Evolutionary conservation across 2,888 invertebrate species (phyloP).

Genomic region (Agonopterix alstromeriana): DNA sequence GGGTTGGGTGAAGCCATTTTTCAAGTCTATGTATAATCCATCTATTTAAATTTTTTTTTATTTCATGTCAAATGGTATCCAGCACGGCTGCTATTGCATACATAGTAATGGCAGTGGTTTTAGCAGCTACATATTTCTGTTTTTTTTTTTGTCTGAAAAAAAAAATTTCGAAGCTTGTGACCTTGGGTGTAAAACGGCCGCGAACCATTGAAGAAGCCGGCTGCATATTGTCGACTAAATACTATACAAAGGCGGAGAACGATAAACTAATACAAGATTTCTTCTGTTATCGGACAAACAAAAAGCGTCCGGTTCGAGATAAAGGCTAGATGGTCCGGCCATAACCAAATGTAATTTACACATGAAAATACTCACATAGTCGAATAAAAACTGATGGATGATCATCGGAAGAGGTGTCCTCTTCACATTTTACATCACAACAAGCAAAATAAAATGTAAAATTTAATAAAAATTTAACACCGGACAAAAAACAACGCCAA

Average conservation of each 20-base stretch:
- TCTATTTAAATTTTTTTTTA: constrained; percentile 36
- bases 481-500: constrained; percentile 72
- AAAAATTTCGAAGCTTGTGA: no score
- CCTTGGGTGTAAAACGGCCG: no score
- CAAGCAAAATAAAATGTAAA: constrained; percentile 50
- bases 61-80: constrained; percentile 46
- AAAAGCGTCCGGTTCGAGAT: constrained; percentile 10
- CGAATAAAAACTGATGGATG: constrained; percentile 41
- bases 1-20: constrained; percentile 40
- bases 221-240: no score
- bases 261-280: background rate
- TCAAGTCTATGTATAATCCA: constrained; percentile 53
- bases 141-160: constrained; percentile 33
- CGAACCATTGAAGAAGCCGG: no score
- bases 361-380: constrained; percentile 44
- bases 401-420: constrained; percentile 37
- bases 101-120: constrained; percentile 37
- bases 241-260: no score
- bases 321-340: constrained; percentile 18
- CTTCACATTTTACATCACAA: constrained; percentile 62
- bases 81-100: constrained; percentile 43
- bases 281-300: constrained; percentile 1
- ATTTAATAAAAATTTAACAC: constrained; percentile 58
- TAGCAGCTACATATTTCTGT: constrained; percentile 54
- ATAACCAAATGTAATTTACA: constrained; percentile 9